Conservation (phyloP, 2,797 vertebrate species). For the Podargus strigoides region DNA sequence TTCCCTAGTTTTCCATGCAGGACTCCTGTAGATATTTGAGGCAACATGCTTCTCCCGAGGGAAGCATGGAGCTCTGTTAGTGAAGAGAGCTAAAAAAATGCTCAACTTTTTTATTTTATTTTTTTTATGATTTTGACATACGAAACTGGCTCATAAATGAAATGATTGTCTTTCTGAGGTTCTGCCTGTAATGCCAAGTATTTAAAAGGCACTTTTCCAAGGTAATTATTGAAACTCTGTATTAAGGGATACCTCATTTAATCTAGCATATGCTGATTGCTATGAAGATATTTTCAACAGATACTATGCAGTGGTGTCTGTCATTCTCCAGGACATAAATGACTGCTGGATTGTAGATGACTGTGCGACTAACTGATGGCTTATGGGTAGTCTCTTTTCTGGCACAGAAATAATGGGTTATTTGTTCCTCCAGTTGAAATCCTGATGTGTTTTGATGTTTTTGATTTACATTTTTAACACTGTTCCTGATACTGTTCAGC, state of each 20-base stretch:
- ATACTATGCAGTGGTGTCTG: neutral
- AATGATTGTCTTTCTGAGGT: neutral
- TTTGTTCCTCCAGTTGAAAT: slow-evolving; percentile 29
- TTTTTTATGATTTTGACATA: neutral
- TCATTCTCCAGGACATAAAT: slow-evolving; percentile 6
- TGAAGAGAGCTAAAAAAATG: neutral
- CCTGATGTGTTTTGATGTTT: slow-evolving; percentile 56
- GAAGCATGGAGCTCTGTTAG: neutral
- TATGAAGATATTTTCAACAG: neutral
- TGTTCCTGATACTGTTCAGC: neutral
- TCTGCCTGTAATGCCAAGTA: neutral
- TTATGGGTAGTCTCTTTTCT: slow-evolving; percentile 43
- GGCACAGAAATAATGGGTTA: slow-evolving; percentile 43
- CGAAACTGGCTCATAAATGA: neutral
- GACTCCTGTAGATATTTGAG: neutral
- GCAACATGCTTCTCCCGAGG: neutral
- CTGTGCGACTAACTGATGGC: neutral
- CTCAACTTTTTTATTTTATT: rapidly evolving
- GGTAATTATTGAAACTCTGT: neutral
- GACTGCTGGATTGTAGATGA: slow-evolving; percentile 3
- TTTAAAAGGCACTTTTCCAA: slow-evolving; percentile 25
- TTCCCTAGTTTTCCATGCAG: neutral
- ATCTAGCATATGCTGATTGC: neutral
- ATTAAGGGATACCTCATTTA: neutral
- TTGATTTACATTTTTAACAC: slow-evolving; percentile 36